phyloP scores from a whole-genome alignment of 1,140 invertebrate genomes.

The Drosophila rhopaloa region DNA sequence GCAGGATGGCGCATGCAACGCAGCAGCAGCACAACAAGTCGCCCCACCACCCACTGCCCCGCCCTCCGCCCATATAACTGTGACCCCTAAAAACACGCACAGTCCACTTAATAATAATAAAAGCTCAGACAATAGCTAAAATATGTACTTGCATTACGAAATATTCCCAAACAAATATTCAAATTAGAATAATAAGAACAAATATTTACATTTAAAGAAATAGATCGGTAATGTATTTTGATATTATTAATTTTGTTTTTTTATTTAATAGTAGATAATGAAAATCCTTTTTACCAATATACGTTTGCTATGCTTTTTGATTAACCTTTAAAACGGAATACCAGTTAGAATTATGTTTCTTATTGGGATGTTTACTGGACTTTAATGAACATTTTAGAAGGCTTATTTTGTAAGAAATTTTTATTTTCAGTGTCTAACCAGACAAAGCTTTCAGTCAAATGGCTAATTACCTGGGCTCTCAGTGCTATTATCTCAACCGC shows the following conservation, averaged over 20 bases:
- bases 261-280: no score
- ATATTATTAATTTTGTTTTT: no score
- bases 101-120: slow-evolving; percentile 4
- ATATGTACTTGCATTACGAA: not conserved
- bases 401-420: no score
- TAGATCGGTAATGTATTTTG: no score
- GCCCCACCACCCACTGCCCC: not conserved
- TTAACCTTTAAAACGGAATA: no score
- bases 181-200: no score
- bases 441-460: not conserved
- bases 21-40: slow-evolving; percentile 19
- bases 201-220: no score
- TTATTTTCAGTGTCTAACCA: not conserved
- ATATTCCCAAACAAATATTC: not conserved
- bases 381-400: no score
- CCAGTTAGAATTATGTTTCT: no score
- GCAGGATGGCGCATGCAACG: slow-evolving; percentile 53
- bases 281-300: no score
- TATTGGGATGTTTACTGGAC: not conserved
- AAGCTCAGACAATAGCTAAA: not conserved
- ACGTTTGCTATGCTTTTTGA: no score
- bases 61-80: slow-evolving; percentile 7
- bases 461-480: slow-evolving; percentile 1
- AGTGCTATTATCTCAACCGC: slow-evolving; percentile 29
- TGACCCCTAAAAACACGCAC: not conserved